Conservation (phyloP, 2,113 vertebrate genomes). For the Otolemur garnettii region DNA sequence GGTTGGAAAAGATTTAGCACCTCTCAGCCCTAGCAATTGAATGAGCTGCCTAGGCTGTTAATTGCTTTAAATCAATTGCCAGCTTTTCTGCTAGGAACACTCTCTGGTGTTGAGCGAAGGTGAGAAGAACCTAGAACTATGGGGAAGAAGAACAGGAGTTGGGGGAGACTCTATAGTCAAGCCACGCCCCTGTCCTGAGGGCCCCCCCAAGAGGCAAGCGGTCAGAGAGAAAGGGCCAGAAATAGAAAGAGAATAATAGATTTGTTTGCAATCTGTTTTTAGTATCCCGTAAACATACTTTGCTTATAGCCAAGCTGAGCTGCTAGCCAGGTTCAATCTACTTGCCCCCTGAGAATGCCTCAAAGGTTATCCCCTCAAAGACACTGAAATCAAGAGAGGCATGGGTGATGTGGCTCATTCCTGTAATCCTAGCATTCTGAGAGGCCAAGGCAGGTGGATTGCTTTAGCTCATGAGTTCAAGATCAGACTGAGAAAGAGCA, state of each 20-base stretch:
- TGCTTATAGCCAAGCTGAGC: not conserved
- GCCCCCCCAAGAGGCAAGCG: not conserved
- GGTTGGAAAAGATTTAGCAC: not conserved
- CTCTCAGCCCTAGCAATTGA: slow-evolving; percentile 13
- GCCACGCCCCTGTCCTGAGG: not conserved
- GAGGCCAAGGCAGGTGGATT: no score
- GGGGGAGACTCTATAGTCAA: not conserved
- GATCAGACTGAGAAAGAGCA: no score
- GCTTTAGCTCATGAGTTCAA: no score
- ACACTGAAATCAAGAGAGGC: slow-evolving; percentile 1
- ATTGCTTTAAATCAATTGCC: not conserved
- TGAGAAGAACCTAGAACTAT: not conserved
- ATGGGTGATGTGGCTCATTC: no score
- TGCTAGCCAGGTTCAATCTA: slow-evolving; percentile 20
- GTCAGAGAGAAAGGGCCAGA: not conserved
- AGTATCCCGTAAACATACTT: slow-evolving; percentile 17
- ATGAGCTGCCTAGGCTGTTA: slow-evolving; percentile 35
- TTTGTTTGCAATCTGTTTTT: slow-evolving; percentile 84
- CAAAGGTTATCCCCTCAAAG: slow-evolving; percentile 48
- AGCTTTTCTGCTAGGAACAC: slow-evolving; percentile 4
- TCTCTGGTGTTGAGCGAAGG: not conserved
- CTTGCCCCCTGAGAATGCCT: slow-evolving; percentile 45
- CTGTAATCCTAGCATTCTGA: no score
- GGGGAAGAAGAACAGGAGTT: not conserved
- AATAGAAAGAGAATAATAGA: not conserved